Percentiles rank a stretch among this genome's conserved stretches.
These are phyloP conservation scores for Toxotes jaculatrix DNA, from an alignment of 2,113 vertebrate genomes.

Conservation along the genomic window DNA sequence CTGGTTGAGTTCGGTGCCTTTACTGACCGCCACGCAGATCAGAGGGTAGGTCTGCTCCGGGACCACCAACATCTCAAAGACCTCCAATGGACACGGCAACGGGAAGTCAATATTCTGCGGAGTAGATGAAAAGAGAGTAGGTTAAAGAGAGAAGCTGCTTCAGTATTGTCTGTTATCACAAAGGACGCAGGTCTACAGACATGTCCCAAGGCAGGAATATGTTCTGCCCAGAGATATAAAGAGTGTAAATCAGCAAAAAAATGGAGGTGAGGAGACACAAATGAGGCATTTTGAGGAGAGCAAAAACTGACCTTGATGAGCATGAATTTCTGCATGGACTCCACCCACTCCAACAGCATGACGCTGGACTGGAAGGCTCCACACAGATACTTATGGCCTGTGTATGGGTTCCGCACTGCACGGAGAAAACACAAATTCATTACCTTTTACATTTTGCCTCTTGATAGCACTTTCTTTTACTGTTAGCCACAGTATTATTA, in stretches of 20 bases:
- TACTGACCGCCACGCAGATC: slow-evolving; percentile 95
- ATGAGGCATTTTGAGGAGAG: background rate
- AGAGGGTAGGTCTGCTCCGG: slow-evolving; percentile 96
- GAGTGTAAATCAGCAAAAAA: background rate
- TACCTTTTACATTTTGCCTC: background rate
- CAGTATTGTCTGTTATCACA: background rate
- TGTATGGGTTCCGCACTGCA: slow-evolving; percentile 96
- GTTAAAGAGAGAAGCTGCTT: background rate
- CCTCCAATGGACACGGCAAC: slow-evolving; percentile 93
- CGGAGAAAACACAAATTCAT: slow-evolving; percentile 50
- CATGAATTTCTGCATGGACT: slow-evolving; percentile 99
- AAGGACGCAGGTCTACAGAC: background rate
- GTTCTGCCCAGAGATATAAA: too few relatives aligned
- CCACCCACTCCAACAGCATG: slow-evolving; percentile 97
- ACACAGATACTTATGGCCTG: slow-evolving; percentile 96
- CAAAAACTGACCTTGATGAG: slow-evolving; percentile 93
- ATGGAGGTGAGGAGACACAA: background rate
- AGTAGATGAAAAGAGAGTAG: background rate
- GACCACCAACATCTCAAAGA: slow-evolving; percentile 99
- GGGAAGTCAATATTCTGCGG: slow-evolving; percentile 95
- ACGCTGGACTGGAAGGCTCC: slow-evolving; percentile 98
- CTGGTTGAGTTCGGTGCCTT: slow-evolving; percentile 94
- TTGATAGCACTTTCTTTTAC: background rate
- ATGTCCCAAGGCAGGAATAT: background rate
- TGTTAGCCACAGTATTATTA: background rate